These are phyloP conservation scores for Arrhamphus sclerolepis DNA, from an alignment of 2,797 vertebrate species.

Conservation along the genomic window DNA sequence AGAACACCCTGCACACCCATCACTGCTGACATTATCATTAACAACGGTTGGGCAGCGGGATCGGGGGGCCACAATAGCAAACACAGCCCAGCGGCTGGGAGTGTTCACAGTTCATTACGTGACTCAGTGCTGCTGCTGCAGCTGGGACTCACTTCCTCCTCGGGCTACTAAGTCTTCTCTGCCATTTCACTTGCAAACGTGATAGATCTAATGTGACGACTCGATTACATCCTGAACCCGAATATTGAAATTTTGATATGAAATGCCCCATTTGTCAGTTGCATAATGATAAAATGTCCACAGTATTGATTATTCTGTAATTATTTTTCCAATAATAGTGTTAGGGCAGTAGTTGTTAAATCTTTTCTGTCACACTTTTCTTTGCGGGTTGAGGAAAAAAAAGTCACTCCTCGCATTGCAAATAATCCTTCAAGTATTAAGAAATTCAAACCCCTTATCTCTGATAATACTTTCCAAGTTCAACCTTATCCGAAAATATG, in stretches of 20 bases:
- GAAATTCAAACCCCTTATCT: too few relatives aligned
- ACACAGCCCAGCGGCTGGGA: slow-evolving; percentile 45
- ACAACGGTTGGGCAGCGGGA: slow-evolving; percentile 64
- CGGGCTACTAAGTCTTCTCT: slow-evolving; percentile 16
- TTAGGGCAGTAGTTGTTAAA: slow-evolving; percentile 8
- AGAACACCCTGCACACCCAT: slow-evolving; percentile 33
- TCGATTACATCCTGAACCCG: slow-evolving; percentile 20
- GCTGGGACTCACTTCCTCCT: slow-evolving; percentile 19
- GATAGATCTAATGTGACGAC: slow-evolving; percentile 36
- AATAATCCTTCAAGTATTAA: too few relatives aligned
- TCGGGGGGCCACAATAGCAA: slow-evolving; percentile 58
- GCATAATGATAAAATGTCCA: slow-evolving; percentile 3
- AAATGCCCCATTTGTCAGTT: neutral
- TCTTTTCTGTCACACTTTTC: slow-evolving; percentile 1
- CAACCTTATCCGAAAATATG: too few relatives aligned
- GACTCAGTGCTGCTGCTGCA: slow-evolving; percentile 22
- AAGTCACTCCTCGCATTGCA: neutral
- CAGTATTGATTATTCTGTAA: slow-evolving; percentile 25
- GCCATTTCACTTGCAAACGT: slow-evolving; percentile 8
- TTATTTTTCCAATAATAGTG: slow-evolving; percentile 27
- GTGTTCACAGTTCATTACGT: slow-evolving; percentile 51
- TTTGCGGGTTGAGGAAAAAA: slow-evolving; percentile 1
- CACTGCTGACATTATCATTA: slow-evolving; percentile 72
- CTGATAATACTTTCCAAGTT: too few relatives aligned
- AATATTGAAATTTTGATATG: slow-evolving; percentile 26